Conservation (phyloP, 2,888 invertebrate species). For the Camptogramma bilineatum region DNA sequence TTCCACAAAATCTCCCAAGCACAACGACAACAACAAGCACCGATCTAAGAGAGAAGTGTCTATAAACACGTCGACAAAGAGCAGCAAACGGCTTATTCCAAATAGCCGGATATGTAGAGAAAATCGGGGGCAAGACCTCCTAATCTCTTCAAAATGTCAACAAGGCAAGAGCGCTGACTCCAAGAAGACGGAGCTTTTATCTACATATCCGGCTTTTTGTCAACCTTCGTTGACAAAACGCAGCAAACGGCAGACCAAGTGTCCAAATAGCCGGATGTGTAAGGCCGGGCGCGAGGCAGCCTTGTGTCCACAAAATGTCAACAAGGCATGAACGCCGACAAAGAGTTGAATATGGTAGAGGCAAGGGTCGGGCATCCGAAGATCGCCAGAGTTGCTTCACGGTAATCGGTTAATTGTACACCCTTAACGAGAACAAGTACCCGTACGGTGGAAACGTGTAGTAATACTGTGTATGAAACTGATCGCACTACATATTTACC, state of each 20-base stretch:
- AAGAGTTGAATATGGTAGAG: slow-evolving; percentile 53
- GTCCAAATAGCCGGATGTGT: slow-evolving; percentile 10
- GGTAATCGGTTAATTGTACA: slow-evolving; percentile 76
- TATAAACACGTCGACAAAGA: too few relatives aligned
- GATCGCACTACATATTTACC: neutral
- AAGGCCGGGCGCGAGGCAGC: slow-evolving; percentile 11
- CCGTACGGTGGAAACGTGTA: neutral
- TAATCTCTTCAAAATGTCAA: too few relatives aligned
- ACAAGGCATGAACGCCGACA: slow-evolving; percentile 74
- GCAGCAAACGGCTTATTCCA: too few relatives aligned
- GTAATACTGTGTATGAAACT: neutral
- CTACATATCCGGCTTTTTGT: too few relatives aligned
- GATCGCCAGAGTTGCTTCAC: slow-evolving; percentile 70
- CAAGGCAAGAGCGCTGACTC: too few relatives aligned
- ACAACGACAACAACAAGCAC: too few relatives aligned
- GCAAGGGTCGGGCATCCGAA: slow-evolving; percentile 61
- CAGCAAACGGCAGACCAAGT: neutral
- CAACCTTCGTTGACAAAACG: neutral
- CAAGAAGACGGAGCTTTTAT: too few relatives aligned
- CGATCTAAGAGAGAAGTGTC: too few relatives aligned
- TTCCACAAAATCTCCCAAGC: too few relatives aligned
- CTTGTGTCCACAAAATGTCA: slow-evolving; percentile 81
- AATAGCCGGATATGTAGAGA: too few relatives aligned
- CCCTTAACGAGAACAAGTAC: slow-evolving; percentile 59
- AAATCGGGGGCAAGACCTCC: too few relatives aligned